Evolutionary conservation across 2,797 vertebrate genomes (phyloP), one percentile per base, ranked within the genome.

Genomic region (Enteromius trimaculatus): DNA sequence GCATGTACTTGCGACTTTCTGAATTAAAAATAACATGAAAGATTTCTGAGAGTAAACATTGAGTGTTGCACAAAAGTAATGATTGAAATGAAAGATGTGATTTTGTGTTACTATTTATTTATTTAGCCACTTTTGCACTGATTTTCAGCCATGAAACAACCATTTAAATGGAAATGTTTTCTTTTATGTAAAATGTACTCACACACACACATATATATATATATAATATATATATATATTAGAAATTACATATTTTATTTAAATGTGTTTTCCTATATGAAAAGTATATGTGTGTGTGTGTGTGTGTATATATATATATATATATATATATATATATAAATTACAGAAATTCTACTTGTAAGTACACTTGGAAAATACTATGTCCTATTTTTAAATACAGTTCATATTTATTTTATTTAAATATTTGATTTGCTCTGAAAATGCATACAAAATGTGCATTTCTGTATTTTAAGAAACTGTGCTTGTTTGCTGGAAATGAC

Each of bases 381-480:
- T 37, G 19, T 39, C 19, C 3, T 69, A n/a, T 8, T 23, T 69
- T 44, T 23, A 26, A 23, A 42, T 23, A 42, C 5, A 55, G 8
- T 55, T n/a, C 9, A 55, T n/a, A 3, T n/a, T n/a, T n/a, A 55
- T 55, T 55, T n/a, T 55, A 55, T 55, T 55, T n/a, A 3, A 3
- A 55, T n/a, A 55, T 42, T 42, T 42, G 8, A 42, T 42, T 42
- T 10, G 29, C 13, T 34, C 37, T 37, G 34, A 37, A 37, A 37
- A n/a, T 21, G 9, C 16, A 23, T 16, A 44, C 26, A 64, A 77
- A 64, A 14, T 16, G 16, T 42, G 10, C 9, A 29, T 74, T 53
- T 77, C 7, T 49, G 31, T 53, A 49, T 31, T 69, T 64, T 79
- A 60, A 80, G 49, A 80, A 81, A 53, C 53, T 49, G 4, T 47